Conservation (phyloP, 2,888 invertebrate genomes). For the Geotrupes spiniger region DNA sequence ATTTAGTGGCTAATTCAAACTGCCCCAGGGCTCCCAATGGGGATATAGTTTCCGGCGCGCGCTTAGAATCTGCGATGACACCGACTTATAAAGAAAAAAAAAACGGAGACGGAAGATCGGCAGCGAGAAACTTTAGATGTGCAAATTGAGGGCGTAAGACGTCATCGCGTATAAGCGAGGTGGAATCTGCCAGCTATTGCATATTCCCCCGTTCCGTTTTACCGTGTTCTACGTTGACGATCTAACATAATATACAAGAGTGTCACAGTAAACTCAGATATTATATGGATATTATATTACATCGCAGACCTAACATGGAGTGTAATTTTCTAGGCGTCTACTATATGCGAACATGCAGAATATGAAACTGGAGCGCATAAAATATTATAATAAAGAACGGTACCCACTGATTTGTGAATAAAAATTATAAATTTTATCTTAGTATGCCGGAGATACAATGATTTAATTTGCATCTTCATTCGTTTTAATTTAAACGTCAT, state of each 20-base stretch:
- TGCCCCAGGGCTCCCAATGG: slow-evolving; percentile 29
- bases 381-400: too few species aligned
- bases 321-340: too few species aligned
- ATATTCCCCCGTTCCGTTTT: slow-evolving; percentile 27
- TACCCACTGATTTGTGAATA: too few species aligned
- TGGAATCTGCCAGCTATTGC: slow-evolving; percentile 41
- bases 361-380: too few species aligned
- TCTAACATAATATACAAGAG: slow-evolving; percentile 20
- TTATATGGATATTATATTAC: too few species aligned
- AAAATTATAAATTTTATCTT: too few species aligned
- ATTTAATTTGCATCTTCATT: too few species aligned
- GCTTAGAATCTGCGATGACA: slow-evolving; percentile 33
- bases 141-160: slow-evolving; percentile 35
- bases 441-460: too few species aligned
- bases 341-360: too few species aligned
- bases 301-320: too few species aligned
- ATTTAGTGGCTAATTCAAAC: slow-evolving; percentile 39
- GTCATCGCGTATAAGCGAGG: slow-evolving; percentile 37
- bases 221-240: slow-evolving; percentile 27
- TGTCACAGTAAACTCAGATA: too few species aligned
- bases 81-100: slow-evolving; percentile 23
- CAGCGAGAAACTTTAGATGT: slow-evolving; percentile 33
- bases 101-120: slow-evolving; percentile 29
- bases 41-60: slow-evolving; percentile 33
- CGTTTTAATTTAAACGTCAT: too few species aligned